Evolutionary conservation across 2,797 vertebrate species (phyloP), one percentile per base, ranked within the genome.

Genomic region (Sardinella longiceps): DNA sequence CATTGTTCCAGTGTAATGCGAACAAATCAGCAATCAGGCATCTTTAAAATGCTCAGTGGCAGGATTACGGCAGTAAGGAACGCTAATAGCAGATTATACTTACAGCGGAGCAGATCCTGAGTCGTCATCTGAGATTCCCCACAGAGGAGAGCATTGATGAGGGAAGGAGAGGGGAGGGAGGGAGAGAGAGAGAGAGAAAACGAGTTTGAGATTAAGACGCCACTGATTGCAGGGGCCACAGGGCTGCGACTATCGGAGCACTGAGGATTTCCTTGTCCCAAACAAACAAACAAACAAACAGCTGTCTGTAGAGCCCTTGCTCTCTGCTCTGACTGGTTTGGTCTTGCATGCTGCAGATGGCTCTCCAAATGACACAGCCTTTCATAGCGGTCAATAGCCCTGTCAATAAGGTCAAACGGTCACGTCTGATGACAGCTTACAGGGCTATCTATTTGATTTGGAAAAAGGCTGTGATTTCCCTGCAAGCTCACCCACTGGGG

Each of bases 71-170:
- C 66, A 15, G 66, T 20, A 39, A 39, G 14, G 33, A 74, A 37
- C 33, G 18, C 66, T 39, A 74, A 74, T 39, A 74, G 66, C 37
- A 33, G 66, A 74, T 74, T 74, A 74, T 89, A 98, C 98, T 99
- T 92, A 99, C 98, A 99, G 93, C 0, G 98, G 98, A 70, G 97
- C 97, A 33, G 97, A 93, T 80, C 97, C 97, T 92, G 96, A 96
- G 92, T 98, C 97, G 0, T 99, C 98, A 85, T 99, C 98, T 99
- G 93, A 56, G 85, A 39, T 25, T 20, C 43, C 83, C 63, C 70
- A 81, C 80, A 37, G 50, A 50, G 33, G 48, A 81, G 48, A 2
- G 5, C 11, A 48, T 81, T 45, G 30, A 28, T 12, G n/a, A 2
- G 11, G 10, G 33, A 1, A 18, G 15, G 15, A 15, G 66, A 33